Conservation (phyloP, 2,113 vertebrate genomes). For the Sterrhoptilus dennistouni region DNA sequence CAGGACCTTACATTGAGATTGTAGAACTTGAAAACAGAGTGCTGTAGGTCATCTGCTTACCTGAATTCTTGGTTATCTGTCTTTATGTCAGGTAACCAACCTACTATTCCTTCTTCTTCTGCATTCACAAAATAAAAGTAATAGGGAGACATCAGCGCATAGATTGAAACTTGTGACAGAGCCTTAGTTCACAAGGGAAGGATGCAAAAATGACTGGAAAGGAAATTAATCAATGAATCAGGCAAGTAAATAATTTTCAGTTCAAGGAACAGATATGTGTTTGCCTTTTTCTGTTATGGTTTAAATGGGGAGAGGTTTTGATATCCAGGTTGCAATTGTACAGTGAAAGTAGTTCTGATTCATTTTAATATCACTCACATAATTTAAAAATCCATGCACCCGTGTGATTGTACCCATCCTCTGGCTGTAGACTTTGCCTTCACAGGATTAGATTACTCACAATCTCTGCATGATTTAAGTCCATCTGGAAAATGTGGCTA, state of each 20-base stretch:
- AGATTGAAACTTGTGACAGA: neutral
- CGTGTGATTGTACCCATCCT: neutral
- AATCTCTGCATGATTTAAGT: neutral
- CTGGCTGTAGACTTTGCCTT: neutral
- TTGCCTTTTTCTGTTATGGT: neutral
- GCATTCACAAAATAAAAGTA: neutral
- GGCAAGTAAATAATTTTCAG: neutral
- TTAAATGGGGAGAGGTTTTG: neutral
- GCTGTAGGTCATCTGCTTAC: neutral
- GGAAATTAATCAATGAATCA: neutral
- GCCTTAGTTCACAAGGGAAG: neutral
- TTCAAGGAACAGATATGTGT: neutral
- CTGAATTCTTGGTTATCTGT: neutral
- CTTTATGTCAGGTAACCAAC: neutral
- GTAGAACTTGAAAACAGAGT: neutral
- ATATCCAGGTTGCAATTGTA: neutral
- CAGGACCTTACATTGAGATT: neutral
- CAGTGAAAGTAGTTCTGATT: neutral
- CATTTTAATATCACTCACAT: neutral
- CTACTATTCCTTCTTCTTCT: neutral
- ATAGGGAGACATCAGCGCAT: neutral
- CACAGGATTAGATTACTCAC: neutral
- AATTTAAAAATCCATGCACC: neutral
- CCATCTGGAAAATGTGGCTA: neutral
- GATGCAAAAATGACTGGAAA: neutral